Conservation (phyloP, 2,797 vertebrate genomes). For the Chromobotia macracanthus region DNA sequence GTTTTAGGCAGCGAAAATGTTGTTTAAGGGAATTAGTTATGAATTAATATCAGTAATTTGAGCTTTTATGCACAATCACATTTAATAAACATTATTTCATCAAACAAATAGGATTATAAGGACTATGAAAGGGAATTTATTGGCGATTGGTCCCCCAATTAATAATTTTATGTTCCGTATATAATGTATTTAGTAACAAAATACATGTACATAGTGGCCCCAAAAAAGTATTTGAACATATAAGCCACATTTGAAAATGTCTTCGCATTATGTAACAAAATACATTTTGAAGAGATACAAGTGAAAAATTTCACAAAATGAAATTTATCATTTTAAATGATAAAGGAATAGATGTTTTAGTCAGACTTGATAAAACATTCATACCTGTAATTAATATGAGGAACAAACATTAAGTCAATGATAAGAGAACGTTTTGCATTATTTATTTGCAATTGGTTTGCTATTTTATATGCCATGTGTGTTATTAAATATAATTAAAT, state of each 20-base stretch:
- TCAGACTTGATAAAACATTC: no score
- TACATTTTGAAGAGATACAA: no score
- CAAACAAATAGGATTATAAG: conserved; percentile 39
- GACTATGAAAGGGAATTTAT: neutral
- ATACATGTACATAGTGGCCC: neutral
- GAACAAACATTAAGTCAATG: no score
- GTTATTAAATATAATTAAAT: no score
- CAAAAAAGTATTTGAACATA: neutral
- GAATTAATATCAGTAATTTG: conserved; percentile 60
- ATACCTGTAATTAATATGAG: no score
- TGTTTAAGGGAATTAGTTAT: conserved; percentile 60
- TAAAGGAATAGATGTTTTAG: no score
- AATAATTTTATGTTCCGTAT: neutral
- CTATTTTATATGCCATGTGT: neutral
- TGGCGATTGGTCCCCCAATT: neutral
- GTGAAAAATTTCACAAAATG: no score
- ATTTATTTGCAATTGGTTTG: no score
- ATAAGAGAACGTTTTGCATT: no score
- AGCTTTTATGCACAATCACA: conserved; percentile 37
- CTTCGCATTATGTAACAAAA: no score
- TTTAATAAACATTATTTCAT: conserved; percentile 32
- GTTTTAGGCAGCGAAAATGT: conserved; percentile 57
- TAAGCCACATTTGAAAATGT: no score
- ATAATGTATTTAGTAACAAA: neutral
- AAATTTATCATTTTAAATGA: no score